Evolutionary conservation across 1,140 invertebrate genomes (phyloP).

Genomic region (Leptinotarsa texana): DNA sequence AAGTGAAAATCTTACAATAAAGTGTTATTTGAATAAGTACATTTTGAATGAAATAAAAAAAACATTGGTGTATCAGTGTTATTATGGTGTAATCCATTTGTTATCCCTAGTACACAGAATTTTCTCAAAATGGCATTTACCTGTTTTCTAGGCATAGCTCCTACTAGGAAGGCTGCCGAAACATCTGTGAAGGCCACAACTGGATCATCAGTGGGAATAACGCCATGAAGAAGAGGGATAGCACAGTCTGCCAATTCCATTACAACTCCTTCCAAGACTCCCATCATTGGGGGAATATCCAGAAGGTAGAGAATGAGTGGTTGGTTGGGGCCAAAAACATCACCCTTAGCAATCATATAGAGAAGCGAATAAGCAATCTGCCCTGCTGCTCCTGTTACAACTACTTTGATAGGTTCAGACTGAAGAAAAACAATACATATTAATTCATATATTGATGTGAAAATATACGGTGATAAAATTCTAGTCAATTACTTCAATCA

Average conservation of each 20-base stretch:
- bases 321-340: constrained; percentile 93
- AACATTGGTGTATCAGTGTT: no score
- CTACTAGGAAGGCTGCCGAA: constrained; percentile 96
- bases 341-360: constrained; percentile 91
- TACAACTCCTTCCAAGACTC: constrained; percentile 91
- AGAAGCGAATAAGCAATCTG: constrained; percentile 98
- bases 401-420: constrained; percentile 85
- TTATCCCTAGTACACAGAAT: no score
- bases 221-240: constrained; percentile 82
- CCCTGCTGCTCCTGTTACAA: constrained; percentile 96
- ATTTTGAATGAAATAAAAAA: no score
- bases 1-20: no score
- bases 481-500: background rate
- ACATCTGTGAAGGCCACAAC: constrained; percentile 93
- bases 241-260: constrained; percentile 98
- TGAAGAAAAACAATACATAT: constrained; percentile 52
- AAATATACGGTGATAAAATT: background rate
- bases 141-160: constrained; percentile 96
- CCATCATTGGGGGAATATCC: constrained; percentile 95
- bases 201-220: constrained; percentile 86
- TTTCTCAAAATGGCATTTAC: no score
- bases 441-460: background rate
- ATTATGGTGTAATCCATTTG: no score
- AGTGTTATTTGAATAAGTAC: no score
- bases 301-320: constrained; percentile 88